Evolutionary conservation across 2,797 vertebrate genomes (phyloP), one percentile per base, ranked within the genome.

Genomic region (Liparis tanakae): DNA sequence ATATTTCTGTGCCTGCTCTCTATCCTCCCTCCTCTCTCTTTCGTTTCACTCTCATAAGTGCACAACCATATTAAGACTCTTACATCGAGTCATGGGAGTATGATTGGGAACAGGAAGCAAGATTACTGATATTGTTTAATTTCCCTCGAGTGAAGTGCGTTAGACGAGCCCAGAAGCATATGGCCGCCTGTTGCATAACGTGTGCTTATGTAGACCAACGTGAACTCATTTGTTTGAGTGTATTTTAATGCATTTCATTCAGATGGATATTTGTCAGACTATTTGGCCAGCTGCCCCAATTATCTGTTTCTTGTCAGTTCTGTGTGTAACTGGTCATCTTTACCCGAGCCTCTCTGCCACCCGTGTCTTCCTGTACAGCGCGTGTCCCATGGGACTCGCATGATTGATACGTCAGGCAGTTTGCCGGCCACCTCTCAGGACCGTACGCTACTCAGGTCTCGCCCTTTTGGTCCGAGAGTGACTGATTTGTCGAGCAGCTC

Each of bases 51-150:
- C 72, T 81, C 84, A 70, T 84, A 84, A 89, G 90, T 85, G 84
- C 70, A 73, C 66, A 75, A 57, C 78, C 72, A 78, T 89, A 89
- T 89, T 88, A 88, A 91, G 88, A 78, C 80, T 79, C 78, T 87
- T 86, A 82, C 76, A 85, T 81, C 9, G 76, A 76, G 82, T 88
- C 84, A 67, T 89, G 87, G 85, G 86, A 88, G 80, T 88, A 90
- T 87, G 88, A 91, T 83, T 82, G 83, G 80, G 82, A 85, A 84
- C 74, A 81, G 70, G 76, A 85, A 85, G 82, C 86, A 70, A 89
- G 85, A 92, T 90, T 85, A 87, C 85, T 83, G 85, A 86, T 86
- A 88, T 88, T 83, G 83, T 92, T 92, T 89, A 89, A 92, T 92
- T 89, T 94, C 90, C 91, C 89, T 7, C 18, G 79, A 85, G 89